Evolutionary conservation across 2,888 invertebrate species (phyloP).

Genomic region (Dione vanillae): DNA sequence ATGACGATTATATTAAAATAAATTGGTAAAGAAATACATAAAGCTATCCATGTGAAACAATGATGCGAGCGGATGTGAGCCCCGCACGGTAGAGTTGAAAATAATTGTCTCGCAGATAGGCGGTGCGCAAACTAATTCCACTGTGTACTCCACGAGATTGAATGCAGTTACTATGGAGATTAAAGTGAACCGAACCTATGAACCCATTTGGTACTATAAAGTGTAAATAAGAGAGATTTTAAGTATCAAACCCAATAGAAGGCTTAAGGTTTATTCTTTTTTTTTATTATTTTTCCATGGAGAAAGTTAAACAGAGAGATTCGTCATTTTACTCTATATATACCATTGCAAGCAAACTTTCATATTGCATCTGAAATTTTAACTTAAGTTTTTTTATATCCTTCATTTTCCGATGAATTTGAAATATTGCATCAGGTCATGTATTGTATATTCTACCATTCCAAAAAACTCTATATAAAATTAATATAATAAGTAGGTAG

Average conservation of each 20-base stretch:
- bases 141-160: slow-evolving; percentile 57
- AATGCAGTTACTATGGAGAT: slow-evolving; percentile 47
- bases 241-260: neutral
- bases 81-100: slow-evolving; percentile 73
- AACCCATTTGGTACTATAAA: slow-evolving; percentile 8
- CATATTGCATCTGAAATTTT: too few relatives aligned
- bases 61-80: slow-evolving; percentile 67
- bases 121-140: slow-evolving; percentile 66
- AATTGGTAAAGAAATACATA: slow-evolving; percentile 49
- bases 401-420: too few relatives aligned
- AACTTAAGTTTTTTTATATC: too few relatives aligned
- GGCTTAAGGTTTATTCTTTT: too few relatives aligned
- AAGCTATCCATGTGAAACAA: slow-evolving; percentile 57
- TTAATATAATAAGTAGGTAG: too few relatives aligned
- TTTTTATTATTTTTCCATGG: too few relatives aligned
- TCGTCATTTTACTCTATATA: too few relatives aligned
- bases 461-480: too few relatives aligned
- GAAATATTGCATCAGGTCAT: too few relatives aligned
- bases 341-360: too few relatives aligned
- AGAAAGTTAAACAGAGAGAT: too few relatives aligned
- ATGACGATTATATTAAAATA: neutral
- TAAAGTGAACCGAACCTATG: slow-evolving; percentile 41
- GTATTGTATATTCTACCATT: too few relatives aligned
- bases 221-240: neutral
- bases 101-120: slow-evolving; percentile 78